A percentile compares a stretch with the other conserved stretches of the same genome.
These are phyloP conservation scores for Vulpes vulpes DNA, from an alignment of 2,113 vertebrate genomes.

Conservation along the genomic window DNA sequence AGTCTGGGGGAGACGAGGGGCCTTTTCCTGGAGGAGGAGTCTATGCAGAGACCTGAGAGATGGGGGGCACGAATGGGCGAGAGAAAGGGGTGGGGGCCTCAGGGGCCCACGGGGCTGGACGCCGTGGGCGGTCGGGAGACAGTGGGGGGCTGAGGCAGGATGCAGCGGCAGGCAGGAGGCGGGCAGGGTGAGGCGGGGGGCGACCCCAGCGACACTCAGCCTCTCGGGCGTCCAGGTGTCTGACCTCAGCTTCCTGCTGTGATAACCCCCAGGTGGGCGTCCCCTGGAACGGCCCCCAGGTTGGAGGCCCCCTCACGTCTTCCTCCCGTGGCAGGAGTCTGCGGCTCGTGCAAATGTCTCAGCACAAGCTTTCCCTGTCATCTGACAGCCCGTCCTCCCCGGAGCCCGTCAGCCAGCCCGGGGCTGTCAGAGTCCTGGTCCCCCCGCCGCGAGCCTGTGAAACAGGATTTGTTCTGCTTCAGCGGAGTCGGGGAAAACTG, in stretches of 20 bases:
- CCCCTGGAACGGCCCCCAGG: accelerated
- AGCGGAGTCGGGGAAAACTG: neutral
- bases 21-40: neutral
- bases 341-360: neutral
- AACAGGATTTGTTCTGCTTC: neutral
- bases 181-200: neutral
- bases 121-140: accelerated
- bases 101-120: accelerated
- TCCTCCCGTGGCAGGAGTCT: neutral
- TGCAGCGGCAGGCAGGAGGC: neutral
- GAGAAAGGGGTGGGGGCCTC: neutral
- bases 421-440: neutral
- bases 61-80: neutral
- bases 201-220: neutral
- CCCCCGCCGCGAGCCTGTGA: neutral
- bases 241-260: neutral
- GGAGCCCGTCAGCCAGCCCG: neutral
- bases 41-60: neutral
- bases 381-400: neutral
- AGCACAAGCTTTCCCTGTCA: too few species aligned
- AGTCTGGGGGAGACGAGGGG: neutral
- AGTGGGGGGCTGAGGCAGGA: neutral
- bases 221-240: too few species aligned
- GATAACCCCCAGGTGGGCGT: accelerated
- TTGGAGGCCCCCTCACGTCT: too few species aligned